phyloP scores from a whole-genome alignment of 2,797 vertebrate species.

The Pygocentrus nattereri region DNA sequence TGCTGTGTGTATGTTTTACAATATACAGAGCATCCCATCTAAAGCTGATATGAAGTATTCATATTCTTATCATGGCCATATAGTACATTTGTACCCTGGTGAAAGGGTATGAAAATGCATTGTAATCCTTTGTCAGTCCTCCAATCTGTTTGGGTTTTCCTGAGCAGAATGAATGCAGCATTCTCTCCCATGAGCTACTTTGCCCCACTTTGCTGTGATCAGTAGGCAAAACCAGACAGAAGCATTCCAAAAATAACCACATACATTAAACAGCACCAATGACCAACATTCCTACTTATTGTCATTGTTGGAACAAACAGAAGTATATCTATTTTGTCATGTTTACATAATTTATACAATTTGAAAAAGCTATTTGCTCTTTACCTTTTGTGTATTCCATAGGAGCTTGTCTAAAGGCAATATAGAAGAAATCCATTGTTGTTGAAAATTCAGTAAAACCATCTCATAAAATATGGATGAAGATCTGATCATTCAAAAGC shows the following conservation, averaged over 20 bases:
- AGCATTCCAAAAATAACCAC: constrained; percentile 29
- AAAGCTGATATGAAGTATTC: constrained; percentile 11
- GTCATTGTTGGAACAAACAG: too few species aligned
- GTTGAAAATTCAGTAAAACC: too few species aligned
- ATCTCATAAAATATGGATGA: too few species aligned
- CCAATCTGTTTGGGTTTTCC: neutral
- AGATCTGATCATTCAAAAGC: too few species aligned
- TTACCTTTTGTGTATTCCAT: too few species aligned
- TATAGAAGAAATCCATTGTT: too few species aligned
- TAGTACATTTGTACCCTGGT: neutral
- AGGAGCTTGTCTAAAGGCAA: too few species aligned
- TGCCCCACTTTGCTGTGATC: neutral
- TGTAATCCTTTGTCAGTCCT: neutral
- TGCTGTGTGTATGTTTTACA: constrained; percentile 7
- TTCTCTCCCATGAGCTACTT: neutral
- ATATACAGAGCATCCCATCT: neutral
- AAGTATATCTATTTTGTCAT: too few species aligned
- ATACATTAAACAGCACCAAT: constrained; percentile 1
- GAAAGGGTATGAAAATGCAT: neutral
- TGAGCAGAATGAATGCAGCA: neutral
- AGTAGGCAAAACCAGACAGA: constrained; percentile 18
- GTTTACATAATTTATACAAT: too few species aligned
- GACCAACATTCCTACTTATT: neutral
- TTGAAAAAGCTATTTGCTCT: too few species aligned
- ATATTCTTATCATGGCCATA: neutral